Conservation (phyloP, 2,888 invertebrate genomes). For the Leptinotarsa rubiginosa region DNA sequence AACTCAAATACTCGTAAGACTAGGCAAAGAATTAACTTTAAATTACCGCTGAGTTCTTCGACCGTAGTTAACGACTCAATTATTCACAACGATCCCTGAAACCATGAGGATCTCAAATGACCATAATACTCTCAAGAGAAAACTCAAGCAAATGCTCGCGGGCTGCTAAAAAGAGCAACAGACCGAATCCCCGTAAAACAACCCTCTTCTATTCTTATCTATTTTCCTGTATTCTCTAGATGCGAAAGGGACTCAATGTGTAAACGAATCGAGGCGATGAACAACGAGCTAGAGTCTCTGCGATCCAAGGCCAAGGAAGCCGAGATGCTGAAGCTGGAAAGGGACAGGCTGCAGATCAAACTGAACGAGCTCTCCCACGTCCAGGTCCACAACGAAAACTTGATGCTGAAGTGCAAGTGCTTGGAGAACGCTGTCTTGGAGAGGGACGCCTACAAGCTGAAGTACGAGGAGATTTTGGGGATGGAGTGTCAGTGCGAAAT, state of each 20-base stretch:
- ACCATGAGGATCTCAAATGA: too few species aligned
- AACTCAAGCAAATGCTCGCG: too few species aligned
- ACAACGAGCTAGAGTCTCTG: constrained; percentile 49
- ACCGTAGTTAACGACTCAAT: too few species aligned
- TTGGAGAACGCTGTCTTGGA: constrained; percentile 58
- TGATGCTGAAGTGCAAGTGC: constrained; percentile 54
- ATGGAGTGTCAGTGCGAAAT: constrained; percentile 57
- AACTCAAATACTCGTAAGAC: too few species aligned
- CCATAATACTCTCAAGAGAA: too few species aligned
- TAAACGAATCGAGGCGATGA: constrained; percentile 48
- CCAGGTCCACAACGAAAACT: constrained; percentile 56
- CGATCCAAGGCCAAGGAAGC: constrained; percentile 55
- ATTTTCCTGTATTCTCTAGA: background rate
- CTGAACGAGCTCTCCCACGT: constrained; percentile 57
- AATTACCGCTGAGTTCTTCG: too few species aligned
- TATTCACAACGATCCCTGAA: too few species aligned
- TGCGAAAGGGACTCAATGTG: constrained; percentile 50
- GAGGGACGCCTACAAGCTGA: constrained; percentile 59
- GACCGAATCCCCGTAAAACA: too few species aligned
- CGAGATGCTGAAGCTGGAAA: constrained; percentile 60
- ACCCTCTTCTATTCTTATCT: too few species aligned
- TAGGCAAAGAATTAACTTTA: too few species aligned
- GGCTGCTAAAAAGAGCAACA: too few species aligned
- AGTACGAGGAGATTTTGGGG: constrained; percentile 55
- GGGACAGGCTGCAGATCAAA: constrained; percentile 57